Evolutionary conservation across 2,888 invertebrate genomes (phyloP).

Genomic region (Noctua comes): DNA sequence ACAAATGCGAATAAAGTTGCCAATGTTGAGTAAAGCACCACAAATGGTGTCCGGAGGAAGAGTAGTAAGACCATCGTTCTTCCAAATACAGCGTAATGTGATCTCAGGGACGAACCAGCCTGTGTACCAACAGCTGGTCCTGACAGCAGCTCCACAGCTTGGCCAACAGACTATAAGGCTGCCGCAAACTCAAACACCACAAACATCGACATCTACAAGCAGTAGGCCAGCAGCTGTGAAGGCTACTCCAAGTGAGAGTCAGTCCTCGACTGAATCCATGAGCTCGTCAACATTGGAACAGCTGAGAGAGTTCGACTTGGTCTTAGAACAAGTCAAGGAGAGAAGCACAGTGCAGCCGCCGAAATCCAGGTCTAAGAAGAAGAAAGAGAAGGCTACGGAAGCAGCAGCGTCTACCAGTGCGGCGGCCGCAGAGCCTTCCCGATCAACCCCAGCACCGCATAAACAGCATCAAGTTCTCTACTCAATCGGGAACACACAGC

Average conservation of each 20-base stretch:
- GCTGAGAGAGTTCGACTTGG: slow-evolving; percentile 94
- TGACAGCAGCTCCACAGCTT: slow-evolving; percentile 86
- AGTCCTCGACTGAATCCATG: slow-evolving; percentile 90
- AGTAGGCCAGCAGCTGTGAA: slow-evolving; percentile 72
- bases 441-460: slow-evolving; percentile 72
- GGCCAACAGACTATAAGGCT: slow-evolving; percentile 85
- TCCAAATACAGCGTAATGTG: slow-evolving; percentile 92
- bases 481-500: slow-evolving; percentile 82
- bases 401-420: slow-evolving; percentile 75
- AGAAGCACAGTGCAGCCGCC: slow-evolving; percentile 92
- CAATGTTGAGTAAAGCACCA: slow-evolving; percentile 88
- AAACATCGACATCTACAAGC: slow-evolving; percentile 36
- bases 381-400: slow-evolving; percentile 75
- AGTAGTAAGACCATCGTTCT: slow-evolving; percentile 89
- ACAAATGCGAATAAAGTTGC: slow-evolving; percentile 89
- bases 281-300: slow-evolving; percentile 95
- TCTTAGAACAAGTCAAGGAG: slow-evolving; percentile 95
- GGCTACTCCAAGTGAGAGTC: slow-evolving; percentile 76
- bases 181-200: slow-evolving; percentile 76
- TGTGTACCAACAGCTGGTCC: slow-evolving; percentile 88
- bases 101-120: slow-evolving; percentile 90
- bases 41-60: slow-evolving; percentile 90
- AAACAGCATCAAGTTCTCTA: slow-evolving; percentile 84
- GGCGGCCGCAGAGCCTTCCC: slow-evolving; percentile 60
- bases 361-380: slow-evolving; percentile 71